phyloP scores from a whole-genome alignment of 1,140 invertebrate species.

The Calephelis nemesis region DNA sequence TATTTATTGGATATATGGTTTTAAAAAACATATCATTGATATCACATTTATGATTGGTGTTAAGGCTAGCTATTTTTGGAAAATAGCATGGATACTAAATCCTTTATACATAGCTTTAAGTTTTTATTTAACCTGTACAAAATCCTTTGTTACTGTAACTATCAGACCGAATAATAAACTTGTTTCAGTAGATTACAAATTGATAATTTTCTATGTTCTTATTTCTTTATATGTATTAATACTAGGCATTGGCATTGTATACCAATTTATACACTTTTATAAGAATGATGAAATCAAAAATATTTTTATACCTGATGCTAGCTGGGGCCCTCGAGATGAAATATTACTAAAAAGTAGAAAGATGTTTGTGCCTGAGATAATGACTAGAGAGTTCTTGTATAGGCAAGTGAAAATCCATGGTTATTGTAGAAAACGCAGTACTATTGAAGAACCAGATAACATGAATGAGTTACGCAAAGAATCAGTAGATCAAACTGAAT shows the following conservation, averaged over 20 bases:
- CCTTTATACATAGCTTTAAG: conserved; percentile 44
- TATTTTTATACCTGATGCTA: conserved; percentile 39
- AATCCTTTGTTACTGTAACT: conserved; percentile 31
- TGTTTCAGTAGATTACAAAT: conserved; percentile 36
- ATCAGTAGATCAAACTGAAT: conserved; percentile 41
- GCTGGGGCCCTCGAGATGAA: conserved; percentile 57
- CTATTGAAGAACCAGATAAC: conserved; percentile 22
- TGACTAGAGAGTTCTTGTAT: conserved; percentile 71
- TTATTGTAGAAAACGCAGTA: conserved; percentile 37
- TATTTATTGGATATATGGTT: conserved; percentile 65
- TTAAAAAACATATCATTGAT: conserved; percentile 58
- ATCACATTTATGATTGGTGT: conserved; percentile 71
- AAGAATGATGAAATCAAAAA: conserved; percentile 26
- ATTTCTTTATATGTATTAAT: conserved; percentile 46
- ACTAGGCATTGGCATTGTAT: conserved; percentile 38
- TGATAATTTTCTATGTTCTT: conserved; percentile 43
- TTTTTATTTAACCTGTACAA: conserved; percentile 38
- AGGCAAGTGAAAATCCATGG: conserved; percentile 61
- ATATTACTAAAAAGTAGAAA: conserved; percentile 59
- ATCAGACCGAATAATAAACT: conserved; percentile 38
- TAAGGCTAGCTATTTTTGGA: conserved; percentile 60
- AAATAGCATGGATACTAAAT: conserved; percentile 55
- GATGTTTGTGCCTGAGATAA: conserved; percentile 71
- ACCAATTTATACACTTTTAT: conserved; percentile 43
- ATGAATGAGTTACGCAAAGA: conserved; percentile 22